Base-by-base conservation (phyloP, 2,113 vertebrate genomes). In the Sylvia atricapilla region DNA sequence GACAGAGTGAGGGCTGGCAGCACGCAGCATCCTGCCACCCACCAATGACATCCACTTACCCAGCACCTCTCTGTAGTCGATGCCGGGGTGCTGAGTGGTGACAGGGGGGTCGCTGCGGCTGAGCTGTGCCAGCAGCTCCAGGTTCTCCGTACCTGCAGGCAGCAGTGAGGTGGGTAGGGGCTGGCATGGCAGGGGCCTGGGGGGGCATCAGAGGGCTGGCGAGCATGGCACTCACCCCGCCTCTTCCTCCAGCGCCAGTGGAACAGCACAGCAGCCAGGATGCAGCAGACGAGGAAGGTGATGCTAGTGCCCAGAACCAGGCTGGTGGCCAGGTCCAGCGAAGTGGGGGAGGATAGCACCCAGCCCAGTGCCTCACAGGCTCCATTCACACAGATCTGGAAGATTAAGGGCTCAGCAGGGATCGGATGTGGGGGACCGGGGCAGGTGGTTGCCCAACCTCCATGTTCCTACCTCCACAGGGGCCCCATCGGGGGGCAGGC, bases 221-320 rank as follows among this genome's bases (percentile, higher is more conserved):
- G 1, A 79, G 82, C 5, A 1, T 0, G 0, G 55, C 41, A 92
- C 96, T 96, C 73, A 99, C 99, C 98, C 93, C 92, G 95, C 72
- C 98, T 98, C 95, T 98, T 98, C 66, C 19, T 96, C 96, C 97
- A 98, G 79, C 95, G 95, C 74, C 97, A 90, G 94, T 93, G 99
- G 97, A 99, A 97, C 53, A 98, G 78, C 23, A 97, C 59, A 0
- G 98, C 98, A 2, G 96, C 90, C 87, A 98, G 97, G 93, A 98
- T 68, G 0, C 97, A 97, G 33, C 97, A 97, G 11, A 98, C 64
- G 35, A 99, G 96, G 80, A 98, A 84, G 62, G 98, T 98, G 18
- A 98, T 35, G 49, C 98, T 73, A 16, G 96, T 97, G 39, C 98
- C 98, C 43, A 99, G 94, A 63, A 98, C 96, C 12, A 98, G 97